A percentile compares a stretch with the other conserved stretches of the same genome.
These are phyloP conservation scores for Cerceris rybyensis DNA, from an alignment of 2,888 invertebrate species.

Conservation along the genomic window DNA sequence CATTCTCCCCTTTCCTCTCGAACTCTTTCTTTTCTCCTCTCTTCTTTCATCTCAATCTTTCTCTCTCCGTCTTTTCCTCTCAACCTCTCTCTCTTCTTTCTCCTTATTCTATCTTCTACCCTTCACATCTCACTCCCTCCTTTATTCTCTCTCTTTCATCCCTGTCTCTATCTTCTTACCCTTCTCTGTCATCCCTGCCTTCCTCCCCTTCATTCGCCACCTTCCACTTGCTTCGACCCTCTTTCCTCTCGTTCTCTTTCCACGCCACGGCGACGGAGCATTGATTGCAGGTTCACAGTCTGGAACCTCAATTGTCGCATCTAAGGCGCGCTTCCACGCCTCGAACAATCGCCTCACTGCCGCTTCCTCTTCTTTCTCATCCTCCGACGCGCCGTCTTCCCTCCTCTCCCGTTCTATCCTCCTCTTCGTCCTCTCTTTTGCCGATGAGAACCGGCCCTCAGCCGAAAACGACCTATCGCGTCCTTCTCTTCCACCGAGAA, in stretches of 20 bases:
- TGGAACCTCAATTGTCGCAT: conserved; percentile 79
- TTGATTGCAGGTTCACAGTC: conserved; percentile 80
- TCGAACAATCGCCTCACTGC: conserved; percentile 74
- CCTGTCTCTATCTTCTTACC: conserved; percentile 25
- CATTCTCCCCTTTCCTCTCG: conserved; percentile 26
- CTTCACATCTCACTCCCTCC: conserved; percentile 24
- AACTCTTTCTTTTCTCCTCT: conserved; percentile 35
- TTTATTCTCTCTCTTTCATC: conserved; percentile 43
- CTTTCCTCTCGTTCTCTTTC: conserved; percentile 50
- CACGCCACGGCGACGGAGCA: conserved; percentile 69
- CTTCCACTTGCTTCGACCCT: conserved; percentile 2
- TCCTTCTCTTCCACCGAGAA: conserved; percentile 25
- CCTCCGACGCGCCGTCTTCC: conserved; percentile 36
- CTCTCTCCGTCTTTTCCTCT: not conserved
- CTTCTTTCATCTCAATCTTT: conserved; percentile 3
- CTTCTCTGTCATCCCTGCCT: conserved; percentile 33
- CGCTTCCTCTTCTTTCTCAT: conserved; percentile 58
- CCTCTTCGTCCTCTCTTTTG: conserved; percentile 17
- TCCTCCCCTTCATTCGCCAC: conserved; percentile 4
- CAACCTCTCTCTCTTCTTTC: conserved; percentile 33
- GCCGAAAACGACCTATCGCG: conserved; percentile 41
- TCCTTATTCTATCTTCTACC: conserved; percentile 52
- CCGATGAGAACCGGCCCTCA: conserved; percentile 28
- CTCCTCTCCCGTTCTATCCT: conserved; percentile 17
- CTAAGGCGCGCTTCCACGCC: conserved; percentile 78